A percentile compares a stretch with the other conserved stretches of the same genome.
These are phyloP conservation scores for Ylistrum balloti DNA, from an alignment of 1,140 invertebrate species.

Conservation along the genomic window DNA sequence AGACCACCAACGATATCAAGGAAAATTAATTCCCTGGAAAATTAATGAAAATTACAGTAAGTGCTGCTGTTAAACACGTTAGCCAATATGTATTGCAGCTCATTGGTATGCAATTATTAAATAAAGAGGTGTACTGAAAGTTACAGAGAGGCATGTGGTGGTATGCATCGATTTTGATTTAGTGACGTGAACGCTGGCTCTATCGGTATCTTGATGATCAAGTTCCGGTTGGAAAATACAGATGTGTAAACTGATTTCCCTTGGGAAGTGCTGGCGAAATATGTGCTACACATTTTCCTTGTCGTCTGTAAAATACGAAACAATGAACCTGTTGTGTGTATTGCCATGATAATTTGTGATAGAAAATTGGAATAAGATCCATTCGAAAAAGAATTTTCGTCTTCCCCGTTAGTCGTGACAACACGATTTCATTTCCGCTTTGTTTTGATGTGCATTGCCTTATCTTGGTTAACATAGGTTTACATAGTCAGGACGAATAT, in stretches of 20 bases:
- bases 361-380: background rate
- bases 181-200: background rate
- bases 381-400: background rate
- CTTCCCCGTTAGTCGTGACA: background rate
- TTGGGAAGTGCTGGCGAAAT: background rate
- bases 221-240: background rate
- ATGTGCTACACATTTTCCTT: background rate
- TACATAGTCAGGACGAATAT: too few species aligned
- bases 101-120: slow-evolving; percentile 1
- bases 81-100: background rate
- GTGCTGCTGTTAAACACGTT: background rate
- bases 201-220: background rate
- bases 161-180: slow-evolving; percentile 39
- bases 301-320: background rate
- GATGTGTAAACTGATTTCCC: slow-evolving; percentile 19
- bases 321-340: background rate
- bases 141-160: background rate
- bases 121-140: background rate
- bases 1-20: too few species aligned
- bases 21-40: too few species aligned
- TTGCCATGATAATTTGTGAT: background rate
- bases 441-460: too few species aligned
- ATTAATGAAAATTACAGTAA: too few species aligned
- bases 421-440: too few species aligned
- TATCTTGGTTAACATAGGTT: too few species aligned